Evolutionary conservation across 2,888 invertebrate species (phyloP).

Genomic region (Drosophila anomalata): DNA sequence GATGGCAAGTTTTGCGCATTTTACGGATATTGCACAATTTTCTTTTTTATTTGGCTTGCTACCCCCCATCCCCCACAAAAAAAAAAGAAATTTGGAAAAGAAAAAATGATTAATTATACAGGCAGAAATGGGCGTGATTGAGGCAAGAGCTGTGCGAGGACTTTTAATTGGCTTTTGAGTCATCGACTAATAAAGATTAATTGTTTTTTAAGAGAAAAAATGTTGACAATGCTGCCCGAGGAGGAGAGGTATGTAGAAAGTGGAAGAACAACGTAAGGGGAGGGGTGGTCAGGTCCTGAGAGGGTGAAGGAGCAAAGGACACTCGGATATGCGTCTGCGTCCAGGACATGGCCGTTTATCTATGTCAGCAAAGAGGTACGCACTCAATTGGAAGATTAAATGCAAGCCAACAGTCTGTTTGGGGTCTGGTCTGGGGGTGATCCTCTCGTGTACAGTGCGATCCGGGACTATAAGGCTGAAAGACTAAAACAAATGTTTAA

Average conservation of each 20-base stretch:
- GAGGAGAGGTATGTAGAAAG: not conserved
- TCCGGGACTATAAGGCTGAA: not conserved
- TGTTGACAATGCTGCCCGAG: conserved; percentile 52
- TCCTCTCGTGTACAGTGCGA: conserved; percentile 21
- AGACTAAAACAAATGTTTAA: not conserved
- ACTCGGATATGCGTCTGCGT: conserved; percentile 38
- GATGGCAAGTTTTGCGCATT: conserved; percentile 79
- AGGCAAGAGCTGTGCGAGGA: conserved; percentile 62
- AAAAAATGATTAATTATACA: conserved; percentile 69
- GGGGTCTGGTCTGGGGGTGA: conserved; percentile 17
- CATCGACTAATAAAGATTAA: conserved; percentile 78
- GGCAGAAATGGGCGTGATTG: conserved; percentile 59
- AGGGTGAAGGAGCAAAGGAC: conserved; percentile 26
- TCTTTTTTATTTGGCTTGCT: conserved; percentile 23
- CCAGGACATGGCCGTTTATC: conserved; percentile 70
- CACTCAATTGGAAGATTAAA: conserved; percentile 80
- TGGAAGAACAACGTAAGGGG: not conserved
- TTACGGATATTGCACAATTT: conserved; percentile 80
- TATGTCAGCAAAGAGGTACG: conserved; percentile 68
- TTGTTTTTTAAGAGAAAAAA: conserved; percentile 77
- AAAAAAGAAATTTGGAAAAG: conserved; percentile 9
- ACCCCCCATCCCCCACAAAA: not conserved
- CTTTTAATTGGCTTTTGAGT: conserved; percentile 77
- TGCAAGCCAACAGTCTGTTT: conserved; percentile 50
- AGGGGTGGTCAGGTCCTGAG: not conserved